Evolutionary conservation across 2,888 invertebrate species (phyloP), one percentile per base, ranked within the genome.

Genomic region (Lasioglossum oenotherae): DNA sequence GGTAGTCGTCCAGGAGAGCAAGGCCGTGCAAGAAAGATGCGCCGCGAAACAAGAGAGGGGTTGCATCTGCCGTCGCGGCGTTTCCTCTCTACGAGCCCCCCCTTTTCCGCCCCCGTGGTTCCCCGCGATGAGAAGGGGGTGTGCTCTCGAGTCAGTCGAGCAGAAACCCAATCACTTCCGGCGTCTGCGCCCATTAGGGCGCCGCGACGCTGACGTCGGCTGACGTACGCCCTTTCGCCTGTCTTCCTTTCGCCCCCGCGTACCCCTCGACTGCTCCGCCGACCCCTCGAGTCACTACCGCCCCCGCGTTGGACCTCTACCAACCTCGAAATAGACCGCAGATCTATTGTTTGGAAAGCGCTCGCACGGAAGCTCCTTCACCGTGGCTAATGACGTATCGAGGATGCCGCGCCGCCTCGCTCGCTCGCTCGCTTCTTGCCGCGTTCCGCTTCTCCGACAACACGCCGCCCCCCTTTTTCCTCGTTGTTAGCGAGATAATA

Each of bases 101-200:
- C 82, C 80, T 84, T 69, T 85, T 53, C 80, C 81, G 38, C 57
- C 82, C 80, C 82, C 81, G 76, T 75, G 85, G 89, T 91, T 88
- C 82, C 85, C 85, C 80, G 80, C 74, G 88, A 88, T 77, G 88
- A 87, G 44, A 88, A 90, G 91, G 90, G 92, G 89, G 89, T 90
- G 90, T 91, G 93, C 92, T 92, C 93, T 92, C 93, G 95, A 95
- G 93, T 95, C 95, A 95, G 95, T 95, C 95, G 95, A 95, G 95
- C 95, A 95, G 96, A 96, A 96, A 96, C 95, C 96, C 96, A 96
- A 96, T 96, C 96, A 95, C 96, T 96, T 96, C 96, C 96, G 96
- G 96, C 96, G 96, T 96, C 96, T 95, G 95, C 94, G 94, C 95
- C 96, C 95, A 96, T 96, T 96, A 96, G 95, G 94, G 95, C 94